Percentiles rank a stretch among this genome's conserved stretches.
These are phyloP conservation scores for Thumatha senex DNA, from an alignment of 2,888 invertebrate genomes.

Conservation along the genomic window DNA sequence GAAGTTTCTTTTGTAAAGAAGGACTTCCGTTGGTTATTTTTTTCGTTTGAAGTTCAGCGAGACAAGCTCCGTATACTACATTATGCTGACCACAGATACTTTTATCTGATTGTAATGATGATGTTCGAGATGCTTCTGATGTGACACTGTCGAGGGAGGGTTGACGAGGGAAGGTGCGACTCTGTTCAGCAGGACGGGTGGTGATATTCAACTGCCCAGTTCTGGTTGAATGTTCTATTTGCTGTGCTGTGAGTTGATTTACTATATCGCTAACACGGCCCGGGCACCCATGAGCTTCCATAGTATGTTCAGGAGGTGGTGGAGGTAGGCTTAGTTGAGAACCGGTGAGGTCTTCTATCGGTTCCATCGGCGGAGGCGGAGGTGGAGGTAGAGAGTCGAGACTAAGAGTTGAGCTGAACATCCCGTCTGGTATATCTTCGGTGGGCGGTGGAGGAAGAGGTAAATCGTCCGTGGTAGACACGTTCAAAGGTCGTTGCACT, in stretches of 20 bases:
- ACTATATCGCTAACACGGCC: conserved; percentile 74
- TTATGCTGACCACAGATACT: conserved; percentile 63
- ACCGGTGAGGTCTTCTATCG: conserved; percentile 85
- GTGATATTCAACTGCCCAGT: conserved; percentile 65
- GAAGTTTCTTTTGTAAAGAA: conserved; percentile 56
- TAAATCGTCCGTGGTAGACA: conserved; percentile 67
- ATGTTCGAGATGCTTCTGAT: conserved; percentile 75
- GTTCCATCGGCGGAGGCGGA: conserved; percentile 87
- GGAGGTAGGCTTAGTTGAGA: conserved; percentile 91
- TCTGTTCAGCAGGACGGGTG: conserved; percentile 62
- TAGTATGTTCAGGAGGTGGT: conserved; percentile 85
- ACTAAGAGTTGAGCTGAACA: conserved; percentile 90
- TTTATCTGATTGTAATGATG: conserved; percentile 71
- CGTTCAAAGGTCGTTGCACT: conserved; percentile 48
- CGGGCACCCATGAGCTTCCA: conserved; percentile 59
- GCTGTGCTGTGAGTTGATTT: conserved; percentile 65
- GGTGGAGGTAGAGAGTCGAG: conserved; percentile 92
- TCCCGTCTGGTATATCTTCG: conserved; percentile 72
- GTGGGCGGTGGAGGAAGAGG: conserved; percentile 89
- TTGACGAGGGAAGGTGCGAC: conserved; percentile 79
- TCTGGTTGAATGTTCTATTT: conserved; percentile 62
- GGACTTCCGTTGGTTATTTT: conserved; percentile 71
- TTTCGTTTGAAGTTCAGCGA: conserved; percentile 82
- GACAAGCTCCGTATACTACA: conserved; percentile 76
- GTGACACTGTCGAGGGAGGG: conserved; percentile 82